Evolutionary conservation across 2,113 vertebrate genomes (phyloP).

Genomic region (Heteronetta atricapilla): DNA sequence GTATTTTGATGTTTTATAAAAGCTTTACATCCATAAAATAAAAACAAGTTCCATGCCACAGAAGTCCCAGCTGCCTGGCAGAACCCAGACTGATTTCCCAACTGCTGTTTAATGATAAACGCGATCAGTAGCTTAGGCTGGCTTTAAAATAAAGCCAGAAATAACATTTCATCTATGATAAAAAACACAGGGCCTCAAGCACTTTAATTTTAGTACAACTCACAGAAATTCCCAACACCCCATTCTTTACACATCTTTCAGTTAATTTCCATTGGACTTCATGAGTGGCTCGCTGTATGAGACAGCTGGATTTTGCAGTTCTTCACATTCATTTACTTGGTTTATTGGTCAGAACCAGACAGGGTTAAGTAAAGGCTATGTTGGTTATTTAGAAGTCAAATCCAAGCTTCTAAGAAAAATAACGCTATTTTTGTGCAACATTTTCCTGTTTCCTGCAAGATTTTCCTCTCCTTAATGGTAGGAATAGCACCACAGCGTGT

Average conservation of each 20-base stretch:
- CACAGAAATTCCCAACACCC: constrained; percentile 32
- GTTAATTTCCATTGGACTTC: not conserved
- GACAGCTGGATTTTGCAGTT: constrained; percentile 47
- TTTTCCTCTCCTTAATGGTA: not conserved
- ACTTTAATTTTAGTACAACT: not conserved
- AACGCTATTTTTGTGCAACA: not conserved
- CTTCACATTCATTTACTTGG: not conserved
- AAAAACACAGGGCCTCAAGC: not conserved
- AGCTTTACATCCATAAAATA: not conserved
- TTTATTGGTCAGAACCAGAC: constrained; percentile 22
- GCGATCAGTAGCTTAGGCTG: not conserved
- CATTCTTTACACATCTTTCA: constrained; percentile 32
- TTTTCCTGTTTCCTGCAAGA: constrained; percentile 40
- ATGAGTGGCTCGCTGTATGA: not conserved
- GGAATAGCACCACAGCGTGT: not conserved
- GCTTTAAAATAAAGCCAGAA: constrained; percentile 45
- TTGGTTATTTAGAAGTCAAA: not conserved
- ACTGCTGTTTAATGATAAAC: not conserved
- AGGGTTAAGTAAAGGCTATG: constrained; percentile 24
- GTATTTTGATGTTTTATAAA: not conserved
- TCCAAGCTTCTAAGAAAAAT: constrained; percentile 5
- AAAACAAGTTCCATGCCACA: not conserved
- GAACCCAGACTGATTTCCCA: not conserved
- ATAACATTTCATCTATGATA: not conserved
- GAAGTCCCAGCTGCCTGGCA: not conserved